Evolutionary conservation across 2,113 vertebrate genomes (phyloP), one percentile per base, ranked within the genome.

Genomic region (Grantiella picta): DNA sequence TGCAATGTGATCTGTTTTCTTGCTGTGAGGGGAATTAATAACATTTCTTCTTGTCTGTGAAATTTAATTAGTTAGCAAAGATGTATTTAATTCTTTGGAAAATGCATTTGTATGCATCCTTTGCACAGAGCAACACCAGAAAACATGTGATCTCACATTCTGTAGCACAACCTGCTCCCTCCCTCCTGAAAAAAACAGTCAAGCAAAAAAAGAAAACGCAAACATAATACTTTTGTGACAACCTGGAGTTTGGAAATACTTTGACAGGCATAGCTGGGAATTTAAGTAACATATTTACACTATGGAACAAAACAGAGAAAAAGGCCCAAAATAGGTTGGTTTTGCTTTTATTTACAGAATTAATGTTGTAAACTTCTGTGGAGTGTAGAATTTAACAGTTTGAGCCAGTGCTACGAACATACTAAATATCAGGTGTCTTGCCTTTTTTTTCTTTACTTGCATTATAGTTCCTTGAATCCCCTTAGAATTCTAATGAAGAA

Each of bases 271-370:
- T n/a, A 83, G 22, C 29, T 54, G 38, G 45, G 27, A 57, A 89
- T 33, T 90, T 65, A 79, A 71, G 17, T 53, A 57, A 42, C 7
- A 2, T 21, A 25, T 65, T 78, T 86, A 28, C 88, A 47, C 25
- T 66, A 11, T 80, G 66, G n/a, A 68, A 47, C 7, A 79, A 50
- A 56, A 5, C 18, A 88, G 52, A 54, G 27, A 4, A 15, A 35
- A 61, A 70, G 68, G 12, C 3, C 15, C 22, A 15, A 7, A 15
- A 7, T 4, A 15, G 1, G 9, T 24, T 28, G 2, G 0, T 23
- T 73, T 87, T 73, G 2, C 2, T 52, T 89, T 72, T 86, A n/a
- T 89, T 90, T 82, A 38, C 8, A 50, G 31, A 78, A 35, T 59
- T 75, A 53, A 24, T 38, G 4, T 49, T 73, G 5, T 72, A 61